Base-by-base conservation (phyloP, 2,113 vertebrate species). In the Corythornis madagascariensis region DNA sequence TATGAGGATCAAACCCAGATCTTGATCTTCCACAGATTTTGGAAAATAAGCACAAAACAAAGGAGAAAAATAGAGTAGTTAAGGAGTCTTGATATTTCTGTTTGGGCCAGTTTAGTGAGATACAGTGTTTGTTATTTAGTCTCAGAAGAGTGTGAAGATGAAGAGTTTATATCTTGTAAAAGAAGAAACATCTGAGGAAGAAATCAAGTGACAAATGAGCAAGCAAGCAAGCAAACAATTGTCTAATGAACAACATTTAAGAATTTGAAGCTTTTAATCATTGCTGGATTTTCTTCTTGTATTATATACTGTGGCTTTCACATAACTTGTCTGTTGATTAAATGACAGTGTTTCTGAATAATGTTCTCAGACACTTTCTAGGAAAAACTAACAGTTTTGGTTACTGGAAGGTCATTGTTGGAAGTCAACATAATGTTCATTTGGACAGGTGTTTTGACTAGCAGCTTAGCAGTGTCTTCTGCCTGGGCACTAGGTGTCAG, bases 401-500 rank as follows among this genome's bases (percentile, higher is more conserved):
- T 56, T 20, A 64, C 29, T 45, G n/a, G 22, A 74, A 89, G 38
- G 10, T 38, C 38, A 38, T 96, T 96, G 91, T 81, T 88, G 73
- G 70, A 94, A 96, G 94, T 90, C 48, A 86, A 50, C 4, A 5
- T 82, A 65, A 61, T 31, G 55, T 76, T 94, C 67, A 35, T 73
- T 82, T 88, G 72, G n/a, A 53, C 4, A 8, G 16, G 17, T 76
- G 9, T 83, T 93, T 90, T 47, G 26, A 31, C 22, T 16, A 53
- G 22, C 8, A 60, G 42, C 59, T 57, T 38, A 91, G 69, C 60
- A 16, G n/a, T 55, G 72, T 45, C 55, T 16, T 42, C 0, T 0
- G 16, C 33, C 43, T 65, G 53, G 56, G 74, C 92, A 69, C 89
- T 95, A 97, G 94, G 45, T 97, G 96, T 97, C 97, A 96, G 93